Evolutionary conservation across 2,797 vertebrate genomes (phyloP), one percentile per base, ranked within the genome.

Genomic region (Melanotaenia pygmaea): DNA sequence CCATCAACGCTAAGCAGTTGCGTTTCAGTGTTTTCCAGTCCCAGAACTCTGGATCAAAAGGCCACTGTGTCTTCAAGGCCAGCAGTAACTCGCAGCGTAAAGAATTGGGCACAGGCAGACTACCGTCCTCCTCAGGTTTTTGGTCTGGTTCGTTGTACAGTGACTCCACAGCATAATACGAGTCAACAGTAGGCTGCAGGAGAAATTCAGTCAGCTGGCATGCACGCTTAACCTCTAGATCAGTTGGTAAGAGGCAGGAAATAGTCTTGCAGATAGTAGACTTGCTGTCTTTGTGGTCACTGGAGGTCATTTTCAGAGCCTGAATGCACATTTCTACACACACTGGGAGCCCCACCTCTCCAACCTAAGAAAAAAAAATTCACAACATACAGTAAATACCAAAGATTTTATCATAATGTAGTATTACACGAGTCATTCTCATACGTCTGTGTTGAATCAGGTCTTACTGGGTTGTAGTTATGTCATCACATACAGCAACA

Each of bases 11-110:
- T 87, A 99, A 95, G 92, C 98, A 99, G 56, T 99, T 98, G 74
- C 96, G 97, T 89, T 99, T 99, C 61, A 99, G 93, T 77, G 98
- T 99, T 95, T 99, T 99, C 98, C 98, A 99, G 94, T 99, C 98
- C 98, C 98, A 99, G 91, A 99, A 99, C 91, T 99, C 98, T 47
- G 98, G 98, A 95, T 99, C 98, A 93, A 99, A 99, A 94, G 98
- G 98, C 98, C 98, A 99, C 87, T 98, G 97, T 84, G 96, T 98
- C 96, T 99, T 99, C 93, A 99, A 96, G 83, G 98, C 98, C 91
- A 99, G 95, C 88, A 99, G 94, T 85, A 99, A 96, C 90, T 99
- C 98, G 87, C 98, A 99, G 82, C 97, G 97, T 80, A 99, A 91
- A 75, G 98, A 99, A 93, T 99, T 99, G 93, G 97, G 96, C 93